Conservation (phyloP, 2,113 vertebrate species). For the Peromyscus californicus region DNA sequence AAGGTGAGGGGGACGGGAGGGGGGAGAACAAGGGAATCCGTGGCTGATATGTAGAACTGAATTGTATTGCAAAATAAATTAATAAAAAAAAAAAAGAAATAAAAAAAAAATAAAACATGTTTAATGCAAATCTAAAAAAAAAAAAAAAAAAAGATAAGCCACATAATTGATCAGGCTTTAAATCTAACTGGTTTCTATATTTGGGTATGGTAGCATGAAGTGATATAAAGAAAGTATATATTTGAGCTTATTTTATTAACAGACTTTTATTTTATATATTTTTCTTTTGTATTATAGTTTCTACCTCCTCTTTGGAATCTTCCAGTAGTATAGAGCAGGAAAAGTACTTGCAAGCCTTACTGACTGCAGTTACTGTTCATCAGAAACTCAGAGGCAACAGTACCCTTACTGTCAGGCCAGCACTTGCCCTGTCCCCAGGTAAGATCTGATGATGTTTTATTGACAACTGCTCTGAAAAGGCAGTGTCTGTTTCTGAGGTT, state of each 20-base stretch:
- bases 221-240: not conserved
- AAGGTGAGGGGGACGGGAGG: too few relatives aligned
- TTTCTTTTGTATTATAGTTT: slow-evolving; percentile 87
- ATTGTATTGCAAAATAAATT: too few relatives aligned
- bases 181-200: slow-evolving; percentile 45
- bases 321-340: slow-evolving; percentile 99
- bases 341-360: slow-evolving; percentile 97
- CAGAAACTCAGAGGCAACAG: slow-evolving; percentile 93
- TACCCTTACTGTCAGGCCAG: slow-evolving; percentile 93
- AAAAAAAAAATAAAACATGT: too few relatives aligned
- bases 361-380: slow-evolving; percentile 94
- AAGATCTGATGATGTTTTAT: slow-evolving; percentile 70
- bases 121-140: too few relatives aligned
- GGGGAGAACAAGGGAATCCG: too few relatives aligned
- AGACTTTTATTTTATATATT: slow-evolving; percentile 58
- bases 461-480: not conserved
- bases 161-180: slow-evolving; percentile 40
- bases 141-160: slow-evolving; percentile 45
- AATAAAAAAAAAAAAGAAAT: too few relatives aligned
- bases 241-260: slow-evolving; percentile 37
- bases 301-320: slow-evolving; percentile 93
- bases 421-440: slow-evolving; percentile 97
- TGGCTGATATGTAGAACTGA: too few relatives aligned
- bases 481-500: slow-evolving; percentile 46
- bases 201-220: slow-evolving; percentile 56